phyloP scores from a whole-genome alignment of 2,113 vertebrate species.

The Elachura formosa region DNA sequence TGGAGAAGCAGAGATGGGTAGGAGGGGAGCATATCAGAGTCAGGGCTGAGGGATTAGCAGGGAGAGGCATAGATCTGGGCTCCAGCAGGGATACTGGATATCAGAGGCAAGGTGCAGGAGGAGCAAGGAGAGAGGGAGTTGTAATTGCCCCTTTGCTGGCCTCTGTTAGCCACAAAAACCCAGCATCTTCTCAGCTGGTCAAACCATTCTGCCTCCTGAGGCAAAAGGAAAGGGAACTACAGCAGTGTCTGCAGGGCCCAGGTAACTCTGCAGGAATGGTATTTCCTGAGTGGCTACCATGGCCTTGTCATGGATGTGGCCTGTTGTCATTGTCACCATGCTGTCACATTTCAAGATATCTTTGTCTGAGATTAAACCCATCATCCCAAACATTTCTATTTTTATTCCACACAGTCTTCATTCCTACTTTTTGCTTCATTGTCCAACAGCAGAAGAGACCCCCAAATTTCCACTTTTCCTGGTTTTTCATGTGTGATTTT shows the following conservation, averaged over 20 bases:
- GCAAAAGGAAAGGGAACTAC: neutral
- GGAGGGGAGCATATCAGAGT: neutral
- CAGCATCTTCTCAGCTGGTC: neutral
- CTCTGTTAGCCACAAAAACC: neutral
- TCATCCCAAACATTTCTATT: neutral
- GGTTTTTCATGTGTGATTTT: neutral
- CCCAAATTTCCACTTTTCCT: neutral
- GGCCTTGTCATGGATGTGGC: neutral
- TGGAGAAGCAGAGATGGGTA: neutral
- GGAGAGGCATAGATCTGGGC: rapidly evolving
- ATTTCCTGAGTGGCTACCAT: neutral
- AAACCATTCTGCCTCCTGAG: neutral
- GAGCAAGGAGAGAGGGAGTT: neutral
- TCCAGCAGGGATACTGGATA: neutral
- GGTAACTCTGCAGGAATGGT: neutral
- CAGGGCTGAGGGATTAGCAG: neutral
- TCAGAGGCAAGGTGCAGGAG: neutral
- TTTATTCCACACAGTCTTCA: neutral
- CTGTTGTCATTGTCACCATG: neutral
- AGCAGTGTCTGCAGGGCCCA: neutral
- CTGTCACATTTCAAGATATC: neutral
- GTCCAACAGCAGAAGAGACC: neutral
- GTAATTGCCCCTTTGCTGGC: neutral
- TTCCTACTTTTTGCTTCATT: neutral
- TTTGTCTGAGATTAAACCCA: neutral